phyloP scores from a whole-genome alignment of 2,888 invertebrate species.

The Polymixis lichenea region DNA sequence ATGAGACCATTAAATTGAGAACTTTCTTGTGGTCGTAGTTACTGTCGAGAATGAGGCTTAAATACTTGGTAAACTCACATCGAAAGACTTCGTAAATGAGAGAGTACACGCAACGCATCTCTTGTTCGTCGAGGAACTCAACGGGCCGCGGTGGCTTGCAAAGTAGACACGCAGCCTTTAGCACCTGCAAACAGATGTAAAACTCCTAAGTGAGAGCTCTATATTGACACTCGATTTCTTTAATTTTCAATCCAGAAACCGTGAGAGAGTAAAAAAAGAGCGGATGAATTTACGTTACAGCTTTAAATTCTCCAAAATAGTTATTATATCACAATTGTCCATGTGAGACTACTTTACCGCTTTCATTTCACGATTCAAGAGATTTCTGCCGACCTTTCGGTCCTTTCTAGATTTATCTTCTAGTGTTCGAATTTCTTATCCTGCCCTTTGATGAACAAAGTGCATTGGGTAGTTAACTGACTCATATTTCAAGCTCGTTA shows the following conservation, averaged over 20 bases:
- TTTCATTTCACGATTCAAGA: background rate
- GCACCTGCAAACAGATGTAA: constrained; percentile 76
- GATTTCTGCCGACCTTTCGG: background rate
- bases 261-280: too few relatives aligned
- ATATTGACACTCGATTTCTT: background rate
- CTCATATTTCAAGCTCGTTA: background rate
- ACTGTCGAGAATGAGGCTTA: constrained; percentile 14
- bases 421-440: background rate
- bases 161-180: constrained; percentile 90
- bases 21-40: constrained; percentile 7
- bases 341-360: background rate
- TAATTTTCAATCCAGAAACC: too few relatives aligned
- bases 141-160: constrained; percentile 87
- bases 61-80: constrained; percentile 88
- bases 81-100: constrained; percentile 94
- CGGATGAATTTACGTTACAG: too few relatives aligned
- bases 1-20: constrained; percentile 32
- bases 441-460: background rate
- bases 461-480: background rate
- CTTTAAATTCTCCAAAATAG: background rate
- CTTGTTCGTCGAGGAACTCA: constrained; percentile 92
- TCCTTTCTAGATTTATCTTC: background rate
- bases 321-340: background rate
- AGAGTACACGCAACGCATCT: constrained; percentile 93
- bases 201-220: background rate